Conservation (phyloP, 1,140 invertebrate genomes). For the Copidosoma floridanum region DNA sequence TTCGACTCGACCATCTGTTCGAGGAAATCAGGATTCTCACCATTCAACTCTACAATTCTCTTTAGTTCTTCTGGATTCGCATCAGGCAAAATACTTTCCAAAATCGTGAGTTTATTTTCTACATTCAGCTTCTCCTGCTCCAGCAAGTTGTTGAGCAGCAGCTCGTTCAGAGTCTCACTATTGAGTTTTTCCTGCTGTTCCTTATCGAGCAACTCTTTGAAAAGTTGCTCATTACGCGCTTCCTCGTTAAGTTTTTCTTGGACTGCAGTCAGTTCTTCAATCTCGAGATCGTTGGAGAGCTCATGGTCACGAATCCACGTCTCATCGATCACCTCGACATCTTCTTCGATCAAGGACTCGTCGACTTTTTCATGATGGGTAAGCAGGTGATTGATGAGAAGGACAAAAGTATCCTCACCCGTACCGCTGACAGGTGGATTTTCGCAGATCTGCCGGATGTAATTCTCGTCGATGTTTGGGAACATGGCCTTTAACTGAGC, state of each 20-base stretch:
- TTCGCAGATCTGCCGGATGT: constrained; percentile 2
- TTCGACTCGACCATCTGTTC: constrained; percentile 29
- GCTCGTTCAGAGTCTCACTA: too few species aligned
- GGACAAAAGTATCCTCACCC: neutral
- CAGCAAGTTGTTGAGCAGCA: constrained; percentile 16
- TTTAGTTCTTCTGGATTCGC: constrained; percentile 25
- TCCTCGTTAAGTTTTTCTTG: neutral
- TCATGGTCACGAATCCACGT: too few species aligned
- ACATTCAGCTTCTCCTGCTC: constrained; percentile 15
- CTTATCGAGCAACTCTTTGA: neutral
- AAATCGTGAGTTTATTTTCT: constrained; percentile 26
- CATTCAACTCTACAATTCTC: constrained; percentile 13
- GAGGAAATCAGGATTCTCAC: constrained; percentile 9
- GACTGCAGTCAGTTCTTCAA: too few species aligned
- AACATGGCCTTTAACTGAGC: constrained; percentile 1
- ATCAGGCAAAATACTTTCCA: constrained; percentile 35
- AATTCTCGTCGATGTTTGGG: constrained; percentile 1
- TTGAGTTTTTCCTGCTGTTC: neutral
- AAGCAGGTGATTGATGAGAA: constrained; percentile 1
- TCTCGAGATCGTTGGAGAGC: neutral
- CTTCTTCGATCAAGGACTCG: neutral
- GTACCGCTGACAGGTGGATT: neutral
- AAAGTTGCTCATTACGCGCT: neutral
- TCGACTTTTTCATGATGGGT: neutral
- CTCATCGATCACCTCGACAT: too few species aligned